These are phyloP conservation scores for Caracal caracal DNA, from an alignment of 2,113 vertebrate species.

Conservation along the genomic window DNA sequence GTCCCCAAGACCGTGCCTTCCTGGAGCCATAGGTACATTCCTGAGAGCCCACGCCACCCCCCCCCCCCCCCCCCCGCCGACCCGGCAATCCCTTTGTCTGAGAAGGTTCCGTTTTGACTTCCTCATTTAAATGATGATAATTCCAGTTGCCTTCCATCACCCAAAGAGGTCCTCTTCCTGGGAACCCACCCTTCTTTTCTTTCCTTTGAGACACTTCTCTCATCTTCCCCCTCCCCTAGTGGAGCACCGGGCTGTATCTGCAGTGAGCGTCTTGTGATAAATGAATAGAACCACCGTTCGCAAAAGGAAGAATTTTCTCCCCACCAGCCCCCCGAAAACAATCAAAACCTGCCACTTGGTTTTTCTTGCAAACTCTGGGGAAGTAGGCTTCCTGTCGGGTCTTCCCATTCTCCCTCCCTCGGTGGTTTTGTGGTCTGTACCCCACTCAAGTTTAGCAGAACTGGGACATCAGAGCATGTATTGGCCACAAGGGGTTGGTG, in stretches of 20 bases:
- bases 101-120: background rate
- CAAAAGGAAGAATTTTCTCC: background rate
- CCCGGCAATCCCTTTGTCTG: background rate
- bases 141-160: background rate
- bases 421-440: background rate
- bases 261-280: background rate
- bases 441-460: background rate
- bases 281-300: background rate
- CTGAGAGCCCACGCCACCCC: fast-evolving
- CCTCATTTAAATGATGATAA: background rate
- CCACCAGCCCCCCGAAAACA: background rate
- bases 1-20: fast-evolving
- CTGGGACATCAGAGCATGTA: too few species aligned
- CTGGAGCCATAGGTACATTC: background rate
- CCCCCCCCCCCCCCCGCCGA: fast-evolving
- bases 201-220: background rate
- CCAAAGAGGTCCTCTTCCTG: background rate
- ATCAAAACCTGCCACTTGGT: background rate
- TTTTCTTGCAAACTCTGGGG: background rate
- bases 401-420: background rate
- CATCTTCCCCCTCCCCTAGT: background rate
- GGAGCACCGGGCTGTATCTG: background rate
- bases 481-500: background rate
- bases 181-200: background rate
- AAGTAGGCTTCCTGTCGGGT: background rate